Evolutionary conservation across 2,888 invertebrate species (phyloP), one percentile per base, ranked within the genome.

Genomic region (Hirtodrosophila confusa): DNA sequence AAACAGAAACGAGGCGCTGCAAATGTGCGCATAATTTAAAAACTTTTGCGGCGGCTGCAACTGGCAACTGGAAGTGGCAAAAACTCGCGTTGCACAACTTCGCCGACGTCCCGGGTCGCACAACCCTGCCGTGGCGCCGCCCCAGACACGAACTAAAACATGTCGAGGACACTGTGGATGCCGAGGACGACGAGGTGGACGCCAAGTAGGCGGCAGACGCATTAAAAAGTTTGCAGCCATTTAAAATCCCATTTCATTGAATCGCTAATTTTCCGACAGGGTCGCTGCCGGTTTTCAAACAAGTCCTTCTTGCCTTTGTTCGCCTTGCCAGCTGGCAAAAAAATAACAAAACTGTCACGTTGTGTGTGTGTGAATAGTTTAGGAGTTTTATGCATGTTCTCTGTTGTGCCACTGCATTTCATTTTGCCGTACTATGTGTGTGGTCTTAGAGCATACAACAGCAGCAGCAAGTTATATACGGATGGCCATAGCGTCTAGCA

Each of bases 221-320:
- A 88, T 88, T 88, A 85, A 88, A 88, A 89, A 88, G 80, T 88
- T 89, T 88, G 75, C 85, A 78, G 85, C 89, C 85, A 88, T 89
- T 88, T 88, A 88, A 88, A 88, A 88, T 88, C 84, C 87, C 89
- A 88, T 89, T 86, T 88, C 88, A 88, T 88, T 88, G 89, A 88
- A 88, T 88, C 89, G 86, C 87, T 89, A 88, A 88, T 88, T 89
- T 89, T 83, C 72, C 86, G 83, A 82, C 88, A 76, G 49, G 68
- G 72, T 57, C 69, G 67, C 66, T 69, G 62, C 66, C 69, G 57
- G 49, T 27, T 45, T 41, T 53, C 64, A 71, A 51, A 24, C 50
- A 67, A 54, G 39, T 56, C 60, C 40, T 58, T 58, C 57, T 63
- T 17, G 49, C 48, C 27, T 54, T 66, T 75, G 57, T 62, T 69